Conservation (phyloP, 1,140 invertebrate species). For the Neodiprion pinetum region DNA sequence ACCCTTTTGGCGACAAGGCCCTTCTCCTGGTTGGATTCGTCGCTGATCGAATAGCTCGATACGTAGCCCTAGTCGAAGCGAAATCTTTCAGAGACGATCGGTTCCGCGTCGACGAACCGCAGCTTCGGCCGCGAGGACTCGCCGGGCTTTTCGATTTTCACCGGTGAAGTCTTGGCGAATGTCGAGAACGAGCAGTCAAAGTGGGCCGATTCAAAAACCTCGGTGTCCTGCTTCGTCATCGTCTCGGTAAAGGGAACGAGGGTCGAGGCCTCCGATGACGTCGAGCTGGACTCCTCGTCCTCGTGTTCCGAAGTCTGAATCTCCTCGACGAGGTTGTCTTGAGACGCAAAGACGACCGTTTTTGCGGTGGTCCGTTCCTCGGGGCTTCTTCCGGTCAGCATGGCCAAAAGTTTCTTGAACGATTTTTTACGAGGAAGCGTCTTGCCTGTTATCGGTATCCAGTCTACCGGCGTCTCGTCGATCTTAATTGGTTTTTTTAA, state of each 20-base stretch:
- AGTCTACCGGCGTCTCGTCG: constrained; percentile 32
- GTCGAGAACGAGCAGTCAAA: neutral
- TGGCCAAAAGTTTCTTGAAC: constrained; percentile 38
- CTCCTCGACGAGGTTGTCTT: constrained; percentile 30
- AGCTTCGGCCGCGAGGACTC: neutral
- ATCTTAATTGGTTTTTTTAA: constrained; percentile 33
- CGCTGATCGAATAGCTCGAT: neutral
- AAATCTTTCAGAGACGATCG: too few species aligned
- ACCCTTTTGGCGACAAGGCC: neutral
- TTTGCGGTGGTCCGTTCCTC: neutral
- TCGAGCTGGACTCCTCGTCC: constrained; percentile 31
- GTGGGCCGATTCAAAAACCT: neutral
- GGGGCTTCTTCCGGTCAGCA: constrained; percentile 21
- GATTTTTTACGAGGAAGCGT: constrained; percentile 42
- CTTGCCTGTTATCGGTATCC: constrained; percentile 38
- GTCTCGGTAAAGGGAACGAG: constrained; percentile 18
- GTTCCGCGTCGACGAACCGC: neutral
- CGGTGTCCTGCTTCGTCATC: constrained; percentile 16
- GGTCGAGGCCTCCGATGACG: constrained; percentile 26
- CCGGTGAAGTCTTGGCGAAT: neutral
- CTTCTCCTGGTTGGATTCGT: neutral
- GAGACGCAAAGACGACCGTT: constrained; percentile 24
- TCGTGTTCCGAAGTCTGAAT: constrained; percentile 37
- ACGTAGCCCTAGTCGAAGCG: neutral
- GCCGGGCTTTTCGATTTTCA: neutral